Percentiles rank a stretch among this genome's conserved stretches.
phyloP scores from a whole-genome alignment of 2,113 vertebrate species.

The Aspidoscelis tigris region DNA sequence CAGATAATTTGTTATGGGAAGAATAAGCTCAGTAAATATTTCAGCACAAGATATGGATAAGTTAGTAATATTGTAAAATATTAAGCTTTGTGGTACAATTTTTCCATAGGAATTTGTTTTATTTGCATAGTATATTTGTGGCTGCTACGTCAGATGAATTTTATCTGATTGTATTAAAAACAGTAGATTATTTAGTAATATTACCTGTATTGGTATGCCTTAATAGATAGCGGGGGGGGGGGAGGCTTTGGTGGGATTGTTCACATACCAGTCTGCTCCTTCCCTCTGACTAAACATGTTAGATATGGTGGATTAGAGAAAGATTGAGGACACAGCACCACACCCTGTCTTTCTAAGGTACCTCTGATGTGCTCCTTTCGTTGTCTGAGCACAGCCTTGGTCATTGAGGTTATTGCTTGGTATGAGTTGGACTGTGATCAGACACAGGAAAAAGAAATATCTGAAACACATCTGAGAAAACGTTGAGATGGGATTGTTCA shows the following conservation, averaged over 20 bases:
- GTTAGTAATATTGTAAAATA: conserved; percentile 73
- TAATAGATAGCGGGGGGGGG: too few relatives aligned
- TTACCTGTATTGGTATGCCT: not conserved
- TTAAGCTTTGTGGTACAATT: conserved; percentile 53
- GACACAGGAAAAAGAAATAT: too few relatives aligned
- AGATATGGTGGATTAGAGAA: too few relatives aligned
- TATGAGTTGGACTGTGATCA: not conserved
- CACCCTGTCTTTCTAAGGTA: too few relatives aligned
- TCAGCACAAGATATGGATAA: conserved; percentile 69
- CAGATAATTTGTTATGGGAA: conserved; percentile 81
- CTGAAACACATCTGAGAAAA: too few relatives aligned
- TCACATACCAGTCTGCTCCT: too few relatives aligned
- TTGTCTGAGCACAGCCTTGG: too few relatives aligned
- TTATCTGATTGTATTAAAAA: conserved; percentile 17
- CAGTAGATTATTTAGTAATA: not conserved
- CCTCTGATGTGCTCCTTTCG: too few relatives aligned
- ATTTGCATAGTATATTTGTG: conserved; percentile 51
- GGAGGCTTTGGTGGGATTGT: too few relatives aligned
- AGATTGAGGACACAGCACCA: too few relatives aligned
- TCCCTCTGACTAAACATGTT: too few relatives aligned
- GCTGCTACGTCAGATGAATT: conserved; percentile 42
- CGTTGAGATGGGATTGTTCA: too few relatives aligned
- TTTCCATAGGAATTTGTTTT: conserved; percentile 59
- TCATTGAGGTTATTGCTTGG: not conserved
- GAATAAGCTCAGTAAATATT: conserved; percentile 79